These are phyloP conservation scores for Orthosia gothica DNA, from an alignment of 2,888 invertebrate genomes.

Conservation along the genomic window DNA sequence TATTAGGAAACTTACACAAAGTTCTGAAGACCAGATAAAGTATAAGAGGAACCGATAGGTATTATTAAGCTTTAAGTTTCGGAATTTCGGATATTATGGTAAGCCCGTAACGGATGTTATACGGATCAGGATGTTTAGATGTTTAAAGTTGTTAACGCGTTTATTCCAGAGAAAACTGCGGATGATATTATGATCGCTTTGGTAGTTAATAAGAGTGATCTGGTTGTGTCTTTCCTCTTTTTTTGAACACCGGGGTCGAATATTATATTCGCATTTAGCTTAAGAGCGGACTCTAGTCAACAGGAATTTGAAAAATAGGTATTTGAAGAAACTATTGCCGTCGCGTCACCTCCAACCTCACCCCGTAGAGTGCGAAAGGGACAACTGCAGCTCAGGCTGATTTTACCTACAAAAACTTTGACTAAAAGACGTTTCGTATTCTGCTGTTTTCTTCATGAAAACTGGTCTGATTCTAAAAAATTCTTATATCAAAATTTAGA, in stretches of 20 bases:
- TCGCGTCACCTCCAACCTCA: too few relatives aligned
- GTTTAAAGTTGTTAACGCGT: constrained; percentile 63
- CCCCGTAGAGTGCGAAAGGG: too few relatives aligned
- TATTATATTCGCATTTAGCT: not conserved
- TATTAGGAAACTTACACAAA: constrained; percentile 38
- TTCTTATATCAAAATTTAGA: too few relatives aligned
- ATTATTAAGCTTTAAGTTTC: constrained; percentile 59
- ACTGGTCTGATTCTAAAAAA: too few relatives aligned
- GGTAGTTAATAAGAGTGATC: not conserved
- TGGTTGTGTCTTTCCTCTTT: not conserved
- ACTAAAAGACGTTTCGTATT: too few relatives aligned
- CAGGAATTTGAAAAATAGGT: too few relatives aligned
- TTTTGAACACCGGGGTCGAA: not conserved
- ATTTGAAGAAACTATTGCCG: too few relatives aligned
- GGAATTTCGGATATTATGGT: constrained; percentile 38
- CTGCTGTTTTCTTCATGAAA: too few relatives aligned
- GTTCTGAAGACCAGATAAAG: constrained; percentile 30
- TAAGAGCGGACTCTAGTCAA: too few relatives aligned
- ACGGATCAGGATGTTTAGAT: constrained; percentile 67
- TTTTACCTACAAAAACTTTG: too few relatives aligned
- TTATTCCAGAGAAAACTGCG: constrained; percentile 55
- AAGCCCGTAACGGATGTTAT: constrained; percentile 62
- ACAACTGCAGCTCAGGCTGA: too few relatives aligned
- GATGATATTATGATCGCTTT: constrained; percentile 27
- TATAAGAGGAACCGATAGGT: constrained; percentile 43